Conservation (phyloP, 2,113 vertebrate species). For the Pedetes capensis region DNA sequence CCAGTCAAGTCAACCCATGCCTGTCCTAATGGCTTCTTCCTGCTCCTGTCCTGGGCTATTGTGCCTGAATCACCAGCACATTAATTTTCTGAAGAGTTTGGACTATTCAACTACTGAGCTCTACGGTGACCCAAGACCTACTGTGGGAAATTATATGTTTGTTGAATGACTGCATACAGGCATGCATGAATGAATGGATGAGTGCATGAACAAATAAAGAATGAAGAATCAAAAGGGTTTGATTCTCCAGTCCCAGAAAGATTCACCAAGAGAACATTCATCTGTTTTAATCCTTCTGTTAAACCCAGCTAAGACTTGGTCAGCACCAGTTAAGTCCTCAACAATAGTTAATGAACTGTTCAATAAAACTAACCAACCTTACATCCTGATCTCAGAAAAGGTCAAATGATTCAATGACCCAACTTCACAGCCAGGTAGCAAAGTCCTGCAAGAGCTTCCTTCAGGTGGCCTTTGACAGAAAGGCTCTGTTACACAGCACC, state of each 20-base stretch:
- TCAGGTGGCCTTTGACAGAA: constrained; percentile 20
- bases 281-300: background rate
- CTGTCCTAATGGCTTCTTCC: constrained; percentile 68
- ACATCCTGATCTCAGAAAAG: constrained; percentile 65
- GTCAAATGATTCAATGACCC: constrained; percentile 63
- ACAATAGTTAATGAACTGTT: constrained; percentile 69
- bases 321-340: constrained; percentile 58
- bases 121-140: background rate
- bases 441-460: constrained; percentile 33
- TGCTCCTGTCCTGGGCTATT: constrained; percentile 51
- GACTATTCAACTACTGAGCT: background rate
- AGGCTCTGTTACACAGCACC: constrained; percentile 32
- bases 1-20: constrained; percentile 65
- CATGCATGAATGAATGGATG: background rate
- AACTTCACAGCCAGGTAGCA: constrained; percentile 42
- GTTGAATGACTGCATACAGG: background rate
- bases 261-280: background rate
- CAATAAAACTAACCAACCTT: constrained; percentile 67
- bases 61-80: constrained; percentile 26
- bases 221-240: background rate
- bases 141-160: background rate
- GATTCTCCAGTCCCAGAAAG: background rate
- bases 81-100: constrained; percentile 3
- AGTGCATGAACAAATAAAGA: background rate
- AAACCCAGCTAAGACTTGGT: constrained; percentile 10